Evolutionary conservation across 2,113 vertebrate genomes (phyloP), one percentile per base, ranked within the genome.

Genomic region (Bambusicola thoracicus): DNA sequence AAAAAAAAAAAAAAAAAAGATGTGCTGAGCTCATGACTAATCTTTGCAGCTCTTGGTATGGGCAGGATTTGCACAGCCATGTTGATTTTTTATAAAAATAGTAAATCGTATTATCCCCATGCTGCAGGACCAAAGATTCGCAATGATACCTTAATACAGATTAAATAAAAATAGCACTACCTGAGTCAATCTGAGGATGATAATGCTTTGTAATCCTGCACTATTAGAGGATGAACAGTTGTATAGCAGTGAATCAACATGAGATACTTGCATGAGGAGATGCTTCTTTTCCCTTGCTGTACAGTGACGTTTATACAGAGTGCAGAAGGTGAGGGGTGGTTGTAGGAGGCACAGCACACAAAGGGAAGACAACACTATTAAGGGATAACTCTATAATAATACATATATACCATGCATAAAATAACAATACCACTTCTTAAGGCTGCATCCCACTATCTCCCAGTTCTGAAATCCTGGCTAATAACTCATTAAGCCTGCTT

Each of bases 121-220:
- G 96, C 81, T 91, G 59, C 92, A 92, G 94, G 88, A 89, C 91
- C 97, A 95, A 58, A 93, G 96, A 95, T 89, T 96, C 87, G 85
- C 96, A 97, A 97, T 21, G 93, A 97, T 96, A 98, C 97, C 95
- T 95, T 98, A 98, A 98, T 97, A 65, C 97, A 96, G 97, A 97
- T 96, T 98, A 98, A 96, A 95, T 87, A 84, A 70, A 80, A 80
- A 92, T 93, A 93, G 96, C 91, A 93, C 96, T 80, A 95, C 69
- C 41, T 84, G 86, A 97, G 95, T 87, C 63, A 68, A 96, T 94
- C 94, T 96, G 93, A 93, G 56, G 69, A 97, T 78, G 86, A 85
- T 97, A 89, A 96, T 96, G 85, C 95, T 96, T 92, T 70, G 77
- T 95, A 97, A 96, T 94, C 92, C 96, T 56, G 44, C 77, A 78